Percentiles rank a stretch among this genome's conserved stretches.
Conservation (phyloP, 2,113 vertebrate genomes). For the Siphamia tubifer region DNA sequence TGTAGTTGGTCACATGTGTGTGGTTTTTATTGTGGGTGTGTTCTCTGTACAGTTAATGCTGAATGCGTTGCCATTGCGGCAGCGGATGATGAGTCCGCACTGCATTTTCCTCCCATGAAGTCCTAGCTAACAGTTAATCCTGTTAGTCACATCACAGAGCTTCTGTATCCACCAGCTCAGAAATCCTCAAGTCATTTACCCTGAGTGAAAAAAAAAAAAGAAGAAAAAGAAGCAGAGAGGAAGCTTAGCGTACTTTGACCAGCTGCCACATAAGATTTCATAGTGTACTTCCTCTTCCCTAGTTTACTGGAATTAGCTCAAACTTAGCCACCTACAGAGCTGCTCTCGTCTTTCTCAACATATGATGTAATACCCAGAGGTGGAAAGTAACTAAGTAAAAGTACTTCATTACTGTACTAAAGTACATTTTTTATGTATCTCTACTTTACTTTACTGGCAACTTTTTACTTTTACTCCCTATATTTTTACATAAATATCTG, state of each 20-base stretch:
- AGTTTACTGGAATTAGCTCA: constrained; percentile 58
- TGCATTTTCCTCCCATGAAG: constrained; percentile 30
- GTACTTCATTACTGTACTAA: no score
- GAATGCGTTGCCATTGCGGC: constrained; percentile 3
- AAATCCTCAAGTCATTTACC: constrained; percentile 72
- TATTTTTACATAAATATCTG: no score
- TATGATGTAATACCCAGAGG: no score
- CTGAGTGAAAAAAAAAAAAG: constrained; percentile 39
- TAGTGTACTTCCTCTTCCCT: constrained; percentile 9
- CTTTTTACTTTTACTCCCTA: no score
- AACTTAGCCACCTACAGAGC: constrained; percentile 16
- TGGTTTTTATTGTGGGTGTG: not conserved
- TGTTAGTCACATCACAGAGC: constrained; percentile 73
- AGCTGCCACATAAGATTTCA: constrained; percentile 72
- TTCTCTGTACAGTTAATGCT: not conserved
- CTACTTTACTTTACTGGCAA: no score
- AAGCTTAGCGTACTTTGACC: constrained; percentile 55
- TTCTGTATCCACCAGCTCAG: constrained; percentile 58
- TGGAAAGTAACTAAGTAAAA: no score
- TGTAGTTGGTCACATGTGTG: not conserved
- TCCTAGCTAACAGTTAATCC: constrained; percentile 63
- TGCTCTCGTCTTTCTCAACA: not conserved
- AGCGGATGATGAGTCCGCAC: constrained; percentile 20
- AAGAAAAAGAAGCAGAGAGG: not conserved
- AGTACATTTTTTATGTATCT: no score